Base-by-base conservation (phyloP, 2,888 invertebrate genomes). In the Eremobia ochroleuca region DNA sequence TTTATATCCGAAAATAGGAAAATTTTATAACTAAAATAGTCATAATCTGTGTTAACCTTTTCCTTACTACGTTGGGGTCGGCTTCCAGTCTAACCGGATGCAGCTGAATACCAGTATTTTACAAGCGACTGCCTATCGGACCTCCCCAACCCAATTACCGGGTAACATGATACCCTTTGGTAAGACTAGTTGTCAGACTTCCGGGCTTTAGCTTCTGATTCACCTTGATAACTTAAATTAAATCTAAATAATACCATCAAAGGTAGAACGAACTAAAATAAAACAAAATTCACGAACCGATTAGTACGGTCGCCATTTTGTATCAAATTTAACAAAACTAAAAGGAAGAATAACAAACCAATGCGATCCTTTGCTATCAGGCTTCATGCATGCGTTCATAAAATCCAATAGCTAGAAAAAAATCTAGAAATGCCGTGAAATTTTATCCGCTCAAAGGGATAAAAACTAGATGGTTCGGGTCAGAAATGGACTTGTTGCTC, bases 401-500 rank as follows among this genome's bases (percentile, higher is more conserved):
- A 75, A 87, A 85, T 40, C 18, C 37, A 79, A 87, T 79, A 31
- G 31, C 1, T 73, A 59, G 13, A 69, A 74, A 69, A 85, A 83
- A 83, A 55, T 11, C n/a, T 31, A 58, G 15, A 67, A 68, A 49
- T 15, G 4, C 18, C 4, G 55, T 64, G 64, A 70, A 70, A 64
- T 79, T 75, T 66, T 76, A 69, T 66, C 74, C 34, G 15, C 66
- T 40, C 18, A 73, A 73, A 76, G 43, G 73, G 52, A 71, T 59
- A 46, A 0, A 37, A 62, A 61, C 46, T 65, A 70, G 21, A 73
- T 72, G 21, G 64, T 52, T 52, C 69, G 52, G 62, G 73, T 59
- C 59, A 64, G 59, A 62, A 64, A 69, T 21, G 25, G 13, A 88
- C 77, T 76, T 88, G 72, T 83, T 77, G 81, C 76, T 37, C 64